phyloP scores from a whole-genome alignment of 2,113 vertebrate species.

The Nothocercus nigrocapillus region DNA sequence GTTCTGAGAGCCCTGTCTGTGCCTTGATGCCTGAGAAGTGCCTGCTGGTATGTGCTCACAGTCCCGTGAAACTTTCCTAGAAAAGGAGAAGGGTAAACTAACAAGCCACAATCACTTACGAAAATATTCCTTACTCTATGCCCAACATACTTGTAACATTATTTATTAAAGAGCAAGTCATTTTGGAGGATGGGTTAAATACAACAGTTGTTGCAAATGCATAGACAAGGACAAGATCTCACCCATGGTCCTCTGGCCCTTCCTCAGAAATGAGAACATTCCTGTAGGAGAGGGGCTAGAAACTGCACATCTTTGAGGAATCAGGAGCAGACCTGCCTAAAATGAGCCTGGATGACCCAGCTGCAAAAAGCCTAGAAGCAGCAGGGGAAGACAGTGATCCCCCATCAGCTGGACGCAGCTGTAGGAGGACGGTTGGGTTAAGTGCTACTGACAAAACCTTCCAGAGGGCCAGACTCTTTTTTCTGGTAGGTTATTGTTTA shows the following conservation, averaged over 20 bases:
- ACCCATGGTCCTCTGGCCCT: background rate
- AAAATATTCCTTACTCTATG: background rate
- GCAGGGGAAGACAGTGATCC: fast-evolving
- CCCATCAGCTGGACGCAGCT: background rate
- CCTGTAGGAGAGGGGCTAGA: background rate
- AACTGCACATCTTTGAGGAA: background rate
- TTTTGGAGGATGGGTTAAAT: background rate
- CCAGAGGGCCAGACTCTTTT: background rate
- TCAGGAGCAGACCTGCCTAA: background rate
- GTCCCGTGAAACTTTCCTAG: background rate
- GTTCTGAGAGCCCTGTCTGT: background rate
- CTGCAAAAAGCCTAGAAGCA: background rate
- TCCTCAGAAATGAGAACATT: background rate
- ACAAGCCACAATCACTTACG: background rate
- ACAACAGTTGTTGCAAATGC: background rate
- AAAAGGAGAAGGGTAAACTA: background rate
- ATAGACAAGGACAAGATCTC: background rate
- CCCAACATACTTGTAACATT: background rate
- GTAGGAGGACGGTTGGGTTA: background rate
- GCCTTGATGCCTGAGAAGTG: background rate
- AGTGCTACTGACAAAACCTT: background rate
- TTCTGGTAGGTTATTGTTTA: background rate
- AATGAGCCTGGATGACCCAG: background rate
- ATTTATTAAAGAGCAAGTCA: background rate
- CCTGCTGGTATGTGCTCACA: background rate